Base-by-base conservation (phyloP, 2,888 invertebrate genomes). In the Diaphora mendica region DNA sequence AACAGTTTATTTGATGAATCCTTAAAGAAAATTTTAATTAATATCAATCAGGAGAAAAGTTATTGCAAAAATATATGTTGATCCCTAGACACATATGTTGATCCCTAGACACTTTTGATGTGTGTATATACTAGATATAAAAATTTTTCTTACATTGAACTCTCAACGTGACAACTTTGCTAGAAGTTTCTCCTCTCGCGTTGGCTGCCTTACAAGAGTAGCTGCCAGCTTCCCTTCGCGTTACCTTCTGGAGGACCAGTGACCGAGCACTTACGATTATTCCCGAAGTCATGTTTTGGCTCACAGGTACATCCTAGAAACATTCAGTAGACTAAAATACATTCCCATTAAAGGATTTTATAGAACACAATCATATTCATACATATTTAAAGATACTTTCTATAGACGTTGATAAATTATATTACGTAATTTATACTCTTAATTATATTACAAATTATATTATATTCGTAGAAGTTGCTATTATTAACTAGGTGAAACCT, bases 231-330 rank as follows among this genome's bases (percentile, higher is more conserved):
- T 98, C 98, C 84, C 97, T 96, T 78, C 98, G 96, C 59, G 97
- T 97, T 85, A 98, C 98, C 83, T 97, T 97, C 92, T 98, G 98
- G 71, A 98, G 96, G 59, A 98, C 98, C 83, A 98, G 96, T 75
- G 98, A 98, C 89, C 98, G 97, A 75, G 98, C 98, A 91, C 98
- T 98, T 91, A 98, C 97, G 87, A 98, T 98, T 88, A 98, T 97
- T 77, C 98, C 98, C 78, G 97, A 97, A 59, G 98, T 97, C 95
- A 97, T 97, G 90, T 98, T 98, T 91, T 98, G 98, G 87, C 96
- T 97, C 86, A 98, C 97, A 85, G 97, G 90, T 89, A 91, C 93
- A 76, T 95, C 95, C 95, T 95, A 77, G 23, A 68, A 64, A 74
- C 15, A 35, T 35, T 13, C 17, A 39, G 23, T 2, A 44, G 1